Evolutionary conservation across 1,140 invertebrate species (phyloP).

Genomic region (Drosophila lini): DNA sequence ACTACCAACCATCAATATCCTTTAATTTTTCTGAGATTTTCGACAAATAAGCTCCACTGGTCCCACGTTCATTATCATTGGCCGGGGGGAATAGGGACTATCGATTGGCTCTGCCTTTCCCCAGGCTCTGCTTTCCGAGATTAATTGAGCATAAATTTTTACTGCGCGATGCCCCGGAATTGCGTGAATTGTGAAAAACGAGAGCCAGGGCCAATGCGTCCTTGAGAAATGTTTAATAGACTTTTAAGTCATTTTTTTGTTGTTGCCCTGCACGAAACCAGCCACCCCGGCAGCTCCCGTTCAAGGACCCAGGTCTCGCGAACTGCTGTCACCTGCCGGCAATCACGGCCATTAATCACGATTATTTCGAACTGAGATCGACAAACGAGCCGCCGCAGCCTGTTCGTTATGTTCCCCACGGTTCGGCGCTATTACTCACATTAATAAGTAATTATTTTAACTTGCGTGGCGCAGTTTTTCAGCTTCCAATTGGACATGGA

Average conservation of each 20-base stretch:
- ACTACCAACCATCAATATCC: not conserved
- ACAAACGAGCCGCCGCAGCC: conserved; percentile 29
- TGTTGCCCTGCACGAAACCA: not conserved
- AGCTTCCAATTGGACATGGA: conserved; percentile 7
- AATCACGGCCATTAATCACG: conserved; percentile 54
- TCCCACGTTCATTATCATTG: conserved; percentile 40
- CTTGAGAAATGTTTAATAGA: conserved; percentile 57
- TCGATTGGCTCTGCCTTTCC: conserved; percentile 30
- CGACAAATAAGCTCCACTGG: conserved; percentile 10
- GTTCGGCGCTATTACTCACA: conserved; percentile 39
- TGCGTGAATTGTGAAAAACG: conserved; percentile 44
- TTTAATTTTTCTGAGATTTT: conserved; percentile 13
- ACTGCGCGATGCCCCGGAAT: conserved; percentile 39
- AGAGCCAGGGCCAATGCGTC: conserved; percentile 9
- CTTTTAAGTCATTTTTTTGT: conserved; percentile 52
- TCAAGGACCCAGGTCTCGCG: conserved; percentile 8
- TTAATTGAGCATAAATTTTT: conserved; percentile 69
- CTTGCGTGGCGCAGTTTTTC: conserved; percentile 14
- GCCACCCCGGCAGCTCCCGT: not conserved
- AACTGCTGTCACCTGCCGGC: conserved; percentile 52
- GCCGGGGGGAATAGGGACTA: conserved; percentile 12
- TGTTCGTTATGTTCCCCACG: conserved; percentile 18
- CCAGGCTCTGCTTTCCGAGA: conserved; percentile 31
- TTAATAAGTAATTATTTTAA: conserved; percentile 46
- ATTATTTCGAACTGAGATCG: conserved; percentile 51